Base-by-base conservation (phyloP, 2,797 vertebrate genomes). In the Catamblyrhynchus diadema region DNA sequence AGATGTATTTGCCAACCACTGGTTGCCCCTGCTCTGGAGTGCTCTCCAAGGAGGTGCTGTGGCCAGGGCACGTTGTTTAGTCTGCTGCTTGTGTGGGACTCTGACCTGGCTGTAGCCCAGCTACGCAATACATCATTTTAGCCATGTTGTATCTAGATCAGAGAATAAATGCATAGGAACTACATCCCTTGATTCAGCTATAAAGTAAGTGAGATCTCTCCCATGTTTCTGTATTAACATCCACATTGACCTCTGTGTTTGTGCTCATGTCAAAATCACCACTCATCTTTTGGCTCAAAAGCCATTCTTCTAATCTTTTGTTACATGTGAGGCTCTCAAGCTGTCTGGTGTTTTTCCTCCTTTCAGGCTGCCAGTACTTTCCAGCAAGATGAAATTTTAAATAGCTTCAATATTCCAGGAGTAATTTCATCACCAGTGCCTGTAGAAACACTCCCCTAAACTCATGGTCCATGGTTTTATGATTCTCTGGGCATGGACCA, bases 361-460 rank as follows among this genome's bases (percentile, higher is more conserved):
- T 78, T 64, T 88, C 16, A 65, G 28, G 48, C 59, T 86, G 50
- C 54, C 1, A 12, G 21, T 61, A 50, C 61, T 78, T 90, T 81
- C 77, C 47, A 81, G 70, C 60, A 86, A 88, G 82, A 83, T 81
- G 66, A 44, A 81, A 25, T 37, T 90, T 94, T 86, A 95, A 88
- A 32, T 24, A 65, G 22, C n/a, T 77, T 28, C 37, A 81, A n/a
- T 92, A 92, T 62, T 79, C 51, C 78, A 92, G 62, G 47, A 84
- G 51, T 32, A 66, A 79, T 75, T 90, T 86, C 41, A 70, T 37
- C 60, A 72, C 25, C 12, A 45, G 5, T n/a, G 19, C 47, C 42
- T 84, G 20, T n/a, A 79, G 50, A 70, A 88, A 37, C 39, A 50
- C 1, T 3, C 28, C 24, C 22, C n/a, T 60, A 61, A 30, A 74